Evolutionary conservation across 2,113 vertebrate species (phyloP), one percentile per base, ranked within the genome.

Genomic region (Odontesthes bonariensis): DNA sequence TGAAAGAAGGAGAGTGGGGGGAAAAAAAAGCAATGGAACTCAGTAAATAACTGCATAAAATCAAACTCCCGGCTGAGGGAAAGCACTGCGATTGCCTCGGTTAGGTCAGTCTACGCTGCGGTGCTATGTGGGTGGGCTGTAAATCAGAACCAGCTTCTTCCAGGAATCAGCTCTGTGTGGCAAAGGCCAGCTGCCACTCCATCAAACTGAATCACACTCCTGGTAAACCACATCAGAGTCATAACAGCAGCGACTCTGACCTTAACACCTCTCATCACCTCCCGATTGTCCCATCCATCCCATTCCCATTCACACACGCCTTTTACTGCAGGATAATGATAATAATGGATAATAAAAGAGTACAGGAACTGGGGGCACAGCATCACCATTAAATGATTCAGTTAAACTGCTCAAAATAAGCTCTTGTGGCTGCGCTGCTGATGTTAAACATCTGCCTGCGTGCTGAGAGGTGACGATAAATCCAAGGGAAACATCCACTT

Each of bases 71-170:
- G 78, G 66, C 42, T 46, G 77, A 78, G 78, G 84, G 71, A 86
- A 89, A 89, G 70, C 75, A 86, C 79, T 51, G 74, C 73, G 16
- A 76, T n/a, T 86, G 77, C 51, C 77, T 88, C 65, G 38, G 59
- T 71, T 75, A 40, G 56, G 81, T 81, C 75, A 70, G 62, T 88
- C 88, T 81, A 58, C 73, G 83, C 64, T 54, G 65, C 3, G 44
- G 58, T 51, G 74, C 86, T 20, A 63, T 71, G 79, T 93, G 93
- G 94, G 93, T 94, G 94, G 92, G 90, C 94, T 73, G 33, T 80
- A 89, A 90, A 87, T 88, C 85, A 82, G 75, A 87, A 82, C 72
- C 89, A 85, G 88, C 88, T 83, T 81, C 86, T 70, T 49, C 23
- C 70, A 78, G 73, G 70, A 82, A 75, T 72, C 38, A 13, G 84